Conservation (phyloP, 2,113 vertebrate species). For the Phrynosoma blainvillii region DNA sequence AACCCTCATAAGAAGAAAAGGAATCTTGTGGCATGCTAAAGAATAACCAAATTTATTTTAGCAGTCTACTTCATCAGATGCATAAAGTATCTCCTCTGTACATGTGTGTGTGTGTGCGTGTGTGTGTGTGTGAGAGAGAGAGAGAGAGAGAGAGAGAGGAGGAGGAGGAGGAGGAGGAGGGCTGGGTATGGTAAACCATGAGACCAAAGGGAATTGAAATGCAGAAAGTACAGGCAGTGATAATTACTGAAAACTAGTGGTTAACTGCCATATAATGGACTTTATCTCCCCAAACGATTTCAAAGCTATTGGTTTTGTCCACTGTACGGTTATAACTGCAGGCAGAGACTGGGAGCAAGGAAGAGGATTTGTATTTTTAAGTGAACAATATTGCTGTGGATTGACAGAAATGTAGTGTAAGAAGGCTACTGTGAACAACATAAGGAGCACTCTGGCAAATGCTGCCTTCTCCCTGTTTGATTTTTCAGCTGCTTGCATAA, state of each 20-base stretch:
- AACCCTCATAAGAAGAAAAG: too few species aligned
- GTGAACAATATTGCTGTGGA: not conserved
- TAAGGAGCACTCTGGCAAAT: constrained; percentile 4
- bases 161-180: not conserved
- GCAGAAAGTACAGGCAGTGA: not conserved
- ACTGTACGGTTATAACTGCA: not conserved
- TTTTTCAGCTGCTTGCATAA: constrained; percentile 22
- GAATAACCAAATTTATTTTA: too few species aligned
- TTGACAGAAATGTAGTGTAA: not conserved
- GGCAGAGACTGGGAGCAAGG: not conserved
- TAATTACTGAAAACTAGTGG: not conserved
- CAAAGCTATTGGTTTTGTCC: not conserved
- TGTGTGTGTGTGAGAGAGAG: too few species aligned
- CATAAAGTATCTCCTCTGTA: too few species aligned
- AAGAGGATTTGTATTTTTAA: not conserved
- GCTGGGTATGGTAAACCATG: too few species aligned
- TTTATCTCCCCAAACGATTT: not conserved
- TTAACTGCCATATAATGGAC: not conserved
- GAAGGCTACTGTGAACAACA: not conserved
- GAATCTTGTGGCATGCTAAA: too few species aligned
- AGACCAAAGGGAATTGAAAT: not conserved
- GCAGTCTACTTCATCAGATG: too few species aligned
- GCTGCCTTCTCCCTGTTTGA: constrained; percentile 11
- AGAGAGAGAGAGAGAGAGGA: too few species aligned
- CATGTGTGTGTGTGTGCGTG: too few species aligned